Evolutionary conservation across 2,797 vertebrate species (phyloP), one percentile per base, ranked within the genome.

Genomic region (Acanthopagrus latus): DNA sequence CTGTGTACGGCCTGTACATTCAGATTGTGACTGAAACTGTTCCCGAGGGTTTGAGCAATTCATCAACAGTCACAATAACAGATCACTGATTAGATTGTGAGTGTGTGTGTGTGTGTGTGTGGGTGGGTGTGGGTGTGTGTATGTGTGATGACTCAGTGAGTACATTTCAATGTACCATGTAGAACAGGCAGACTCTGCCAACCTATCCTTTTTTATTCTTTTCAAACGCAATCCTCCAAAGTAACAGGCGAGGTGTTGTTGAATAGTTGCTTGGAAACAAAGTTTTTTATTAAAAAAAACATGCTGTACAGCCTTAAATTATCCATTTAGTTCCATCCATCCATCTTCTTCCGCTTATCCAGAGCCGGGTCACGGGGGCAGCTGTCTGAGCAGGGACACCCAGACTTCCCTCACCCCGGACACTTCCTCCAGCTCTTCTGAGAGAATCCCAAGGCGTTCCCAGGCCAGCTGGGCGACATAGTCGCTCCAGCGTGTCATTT

Each of bases 201-300:
- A 57, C 21, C 25, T 59, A 58, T 29, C 25, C 41, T 62, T 62
- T 56, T 48, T n/a, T 18, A 55, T 60, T n/a, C 54, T 46, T 47
- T 65, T 52, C 58, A 76, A 63, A 73, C 71, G 59, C 71, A 71
- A 46, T 66, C 63, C 56, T 72, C 72, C 52, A 65, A 51, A 59
- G 64, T 81, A 63, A 20, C 33, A 16, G 43, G 43, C 58, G 1
- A 9, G 48, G 55, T 59, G 60, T 81, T 69, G 86, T 76, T 82
- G 80, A 51, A 73, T 44, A 76, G 86, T 85, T 88, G 86, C 85
- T 80, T 75, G 60, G 84, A 76, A 74, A 89, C 82, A 55, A 65
- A 56, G 18, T 83, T 63, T 78, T 4, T 27, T 3, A 3, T 3
- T 78, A 33, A 64, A 78, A 70, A 71, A 78, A 70, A 71, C 50